These are phyloP conservation scores for Drosophila parabipectinata DNA, from an alignment of 1,140 invertebrate genomes.

Conservation along the genomic window DNA sequence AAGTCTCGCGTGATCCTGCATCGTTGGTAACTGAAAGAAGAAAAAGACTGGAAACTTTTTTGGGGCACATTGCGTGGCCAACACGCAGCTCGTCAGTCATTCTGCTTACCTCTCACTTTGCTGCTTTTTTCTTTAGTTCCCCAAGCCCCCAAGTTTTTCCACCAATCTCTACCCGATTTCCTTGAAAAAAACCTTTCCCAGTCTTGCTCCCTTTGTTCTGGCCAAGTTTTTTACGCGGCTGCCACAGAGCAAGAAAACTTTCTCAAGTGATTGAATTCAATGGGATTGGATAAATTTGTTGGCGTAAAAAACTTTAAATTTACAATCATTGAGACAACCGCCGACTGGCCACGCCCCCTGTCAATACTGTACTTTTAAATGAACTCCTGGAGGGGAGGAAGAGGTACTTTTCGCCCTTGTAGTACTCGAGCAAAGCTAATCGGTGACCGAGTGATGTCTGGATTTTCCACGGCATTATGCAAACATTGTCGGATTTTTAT, in stretches of 20 bases:
- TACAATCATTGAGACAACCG: constrained; percentile 48
- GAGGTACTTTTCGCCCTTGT: not conserved
- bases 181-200: constrained; percentile 43
- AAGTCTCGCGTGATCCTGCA: constrained; percentile 58
- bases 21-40: constrained; percentile 23
- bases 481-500: constrained; percentile 50
- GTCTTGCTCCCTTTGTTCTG: constrained; percentile 39
- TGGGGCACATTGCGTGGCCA: constrained; percentile 31
- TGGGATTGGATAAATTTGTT: constrained; percentile 42
- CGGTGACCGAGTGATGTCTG: constrained; percentile 10
- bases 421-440: constrained; percentile 15
- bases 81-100: constrained; percentile 52
- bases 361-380: constrained; percentile 60
- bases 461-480: constrained; percentile 34
- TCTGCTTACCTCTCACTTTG: constrained; percentile 35
- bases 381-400: constrained; percentile 17
- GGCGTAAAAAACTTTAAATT: constrained; percentile 62
- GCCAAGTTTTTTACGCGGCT: constrained; percentile 44
- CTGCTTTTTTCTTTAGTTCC: constrained; percentile 7
- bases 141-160: constrained; percentile 3
- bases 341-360: not conserved
- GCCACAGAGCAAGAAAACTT: constrained; percentile 33
- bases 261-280: constrained; percentile 71
- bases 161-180: not conserved
- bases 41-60: constrained; percentile 8